Evolutionary conservation across 2,113 vertebrate genomes (phyloP).

Genomic region (Neotoma lepida): DNA sequence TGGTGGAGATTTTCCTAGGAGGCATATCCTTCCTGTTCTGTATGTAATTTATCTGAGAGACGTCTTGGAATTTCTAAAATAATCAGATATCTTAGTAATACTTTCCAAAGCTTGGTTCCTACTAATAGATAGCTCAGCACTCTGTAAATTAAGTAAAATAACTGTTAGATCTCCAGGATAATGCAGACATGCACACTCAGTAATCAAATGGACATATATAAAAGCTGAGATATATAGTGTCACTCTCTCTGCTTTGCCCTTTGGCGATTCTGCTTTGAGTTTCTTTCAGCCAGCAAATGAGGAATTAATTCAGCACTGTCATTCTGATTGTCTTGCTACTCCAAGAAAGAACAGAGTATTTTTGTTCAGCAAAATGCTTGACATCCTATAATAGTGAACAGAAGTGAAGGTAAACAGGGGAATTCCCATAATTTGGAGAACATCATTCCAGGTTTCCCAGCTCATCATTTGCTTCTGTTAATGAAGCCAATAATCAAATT

Average conservation of each 20-base stretch:
- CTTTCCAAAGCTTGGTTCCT: neutral
- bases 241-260: slow-evolving; percentile 40
- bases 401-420: neutral
- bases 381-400: neutral
- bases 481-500: neutral
- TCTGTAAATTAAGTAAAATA: slow-evolving; percentile 21
- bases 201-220: neutral
- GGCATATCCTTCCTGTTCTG: neutral
- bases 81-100: slow-evolving; percentile 29
- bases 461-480: neutral
- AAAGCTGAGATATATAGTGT: neutral
- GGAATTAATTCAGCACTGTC: slow-evolving; percentile 60
- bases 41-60: neutral
- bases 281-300: slow-evolving; percentile 58
- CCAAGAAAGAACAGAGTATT: neutral
- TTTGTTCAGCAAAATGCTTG: slow-evolving; percentile 39
- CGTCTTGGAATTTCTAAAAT: slow-evolving; percentile 36
- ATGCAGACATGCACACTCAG: neutral
- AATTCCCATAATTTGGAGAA: neutral
- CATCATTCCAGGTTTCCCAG: too few relatives aligned
- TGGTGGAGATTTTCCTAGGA: neutral
- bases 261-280: slow-evolving; percentile 54
- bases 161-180: neutral
- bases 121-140: neutral
- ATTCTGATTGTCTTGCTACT: slow-evolving; percentile 14